phyloP scores from a whole-genome alignment of 35 echinoderm and acorn worm species.

The Eucidaris tribuloides region DNA sequence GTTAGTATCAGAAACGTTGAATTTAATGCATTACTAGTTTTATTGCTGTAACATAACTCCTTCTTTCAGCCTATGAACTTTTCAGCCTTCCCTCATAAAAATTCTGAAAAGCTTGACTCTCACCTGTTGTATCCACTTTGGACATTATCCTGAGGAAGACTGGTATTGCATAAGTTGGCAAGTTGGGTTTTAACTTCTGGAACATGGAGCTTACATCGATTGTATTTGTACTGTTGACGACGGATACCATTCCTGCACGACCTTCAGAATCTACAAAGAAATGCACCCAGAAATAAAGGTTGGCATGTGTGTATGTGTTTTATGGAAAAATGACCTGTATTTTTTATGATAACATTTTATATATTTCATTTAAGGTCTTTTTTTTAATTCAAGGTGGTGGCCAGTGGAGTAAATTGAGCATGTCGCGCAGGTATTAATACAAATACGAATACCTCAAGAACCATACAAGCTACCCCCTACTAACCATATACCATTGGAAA shows the following conservation, averaged over 20 bases:
- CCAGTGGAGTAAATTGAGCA: background rate
- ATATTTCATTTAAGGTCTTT: background rate
- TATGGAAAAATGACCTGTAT: background rate
- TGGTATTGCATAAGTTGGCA: conserved; percentile 82
- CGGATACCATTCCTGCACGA: conserved; percentile 90
- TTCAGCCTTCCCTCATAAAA: background rate
- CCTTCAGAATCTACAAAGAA: conserved; percentile 70
- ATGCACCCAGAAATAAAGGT: background rate
- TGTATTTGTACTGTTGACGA: conserved; percentile 40
- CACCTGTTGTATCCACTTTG: conserved; percentile 77
- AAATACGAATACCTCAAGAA: background rate
- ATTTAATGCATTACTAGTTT: background rate
- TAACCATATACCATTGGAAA: too few species aligned
- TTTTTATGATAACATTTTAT: too few species aligned
- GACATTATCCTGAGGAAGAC: conserved; percentile 76
- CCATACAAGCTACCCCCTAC: too few species aligned
- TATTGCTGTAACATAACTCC: background rate
- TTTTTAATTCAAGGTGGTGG: background rate
- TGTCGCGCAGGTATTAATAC: background rate
- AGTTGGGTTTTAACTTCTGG: conserved; percentile 46
- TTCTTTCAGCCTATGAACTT: background rate
- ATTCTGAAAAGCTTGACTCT: background rate
- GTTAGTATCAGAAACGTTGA: too few species aligned
- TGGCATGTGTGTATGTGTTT: background rate
- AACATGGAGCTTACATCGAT: conserved; percentile 55